Base-by-base conservation (phyloP, 2,113 vertebrate species). In the Caranx melampygus region DNA sequence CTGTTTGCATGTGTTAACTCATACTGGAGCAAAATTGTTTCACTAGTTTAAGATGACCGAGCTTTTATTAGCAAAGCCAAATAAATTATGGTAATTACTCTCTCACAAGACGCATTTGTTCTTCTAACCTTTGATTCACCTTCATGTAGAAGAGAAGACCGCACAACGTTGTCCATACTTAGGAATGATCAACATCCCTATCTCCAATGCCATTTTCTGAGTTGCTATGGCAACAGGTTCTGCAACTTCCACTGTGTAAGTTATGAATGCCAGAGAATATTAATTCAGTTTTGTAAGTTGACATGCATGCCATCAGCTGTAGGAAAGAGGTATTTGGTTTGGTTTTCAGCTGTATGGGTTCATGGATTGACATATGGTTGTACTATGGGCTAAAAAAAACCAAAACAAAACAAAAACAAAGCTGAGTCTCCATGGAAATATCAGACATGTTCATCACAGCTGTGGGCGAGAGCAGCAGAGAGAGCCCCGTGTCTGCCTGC, bases 151-250 rank as follows among this genome's bases (percentile, higher is more conserved):
- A 47, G 34, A 62, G 79, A 55, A 66, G 26, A 60, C 54, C 60
- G 26, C 66, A 68, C 8, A 70, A n/a, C 45, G 65, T 61, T 79
- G 62, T 78, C 34, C 62, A 61, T 69, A 58, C 57, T 82, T 67
- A 54, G 13, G 49, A 60, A 18, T 62, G 47, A 85, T 83, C 54
- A 37, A 60, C 82, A 77, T 67, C 71, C 49, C 64, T 47, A 18
- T 84, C 51, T 51, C 15, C n/a, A 71, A 79, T 69, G 80, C 65
- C 73, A 67, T 82, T 87, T 82, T 58, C 81, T 62, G 68, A 65
- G 89, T 88, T 88, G 77, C 86, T 69, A 87, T 89, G 83, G 75
- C 74, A 85, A 89, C 79, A 77, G 55, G 60, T 85, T 71, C 67
- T 83, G 47, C 20, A 59, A 78, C 70, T 69, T 82, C 44, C 65